A percentile compares a stretch with the other conserved stretches of the same genome.
Conservation (phyloP, 64 coral and sea anemone genomes). For the Pachyseris speciosa region DNA sequence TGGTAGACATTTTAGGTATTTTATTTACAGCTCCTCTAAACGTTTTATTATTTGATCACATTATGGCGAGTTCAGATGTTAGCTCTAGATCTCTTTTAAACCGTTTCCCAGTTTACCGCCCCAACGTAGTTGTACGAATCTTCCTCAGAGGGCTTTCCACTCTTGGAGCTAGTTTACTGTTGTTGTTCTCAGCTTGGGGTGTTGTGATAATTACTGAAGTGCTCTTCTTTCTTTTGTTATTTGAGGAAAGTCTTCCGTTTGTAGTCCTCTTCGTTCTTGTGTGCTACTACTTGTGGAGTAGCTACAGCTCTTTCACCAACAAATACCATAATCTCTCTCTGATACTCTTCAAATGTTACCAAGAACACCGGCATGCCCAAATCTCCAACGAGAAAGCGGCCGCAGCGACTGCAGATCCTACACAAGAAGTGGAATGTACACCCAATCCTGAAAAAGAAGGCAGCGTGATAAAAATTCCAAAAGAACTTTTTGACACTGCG, state of each 20-base stretch:
- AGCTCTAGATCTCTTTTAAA: neutral
- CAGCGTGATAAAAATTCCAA: neutral
- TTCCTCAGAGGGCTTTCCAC: neutral
- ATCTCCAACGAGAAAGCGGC: neutral
- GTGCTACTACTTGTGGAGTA: neutral
- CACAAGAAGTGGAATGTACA: neutral
- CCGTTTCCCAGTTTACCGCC: neutral
- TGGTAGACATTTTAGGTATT: neutral
- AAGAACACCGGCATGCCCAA: neutral
- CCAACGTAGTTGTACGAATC: neutral
- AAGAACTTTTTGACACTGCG: neutral
- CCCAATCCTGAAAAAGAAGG: neutral
- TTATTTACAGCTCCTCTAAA: neutral
- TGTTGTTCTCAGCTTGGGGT: neutral
- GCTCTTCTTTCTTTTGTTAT: neutral
- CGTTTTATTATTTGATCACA: neutral
- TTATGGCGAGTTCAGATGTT: neutral
- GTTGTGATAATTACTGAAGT: neutral
- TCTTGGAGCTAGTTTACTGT: neutral
- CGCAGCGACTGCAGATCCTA: neutral
- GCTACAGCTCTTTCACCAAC: conserved; percentile 22
- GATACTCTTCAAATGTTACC: neutral
- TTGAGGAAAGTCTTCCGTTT: neutral
- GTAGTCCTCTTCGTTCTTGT: neutral
- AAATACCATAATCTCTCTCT: conserved; percentile 10